phyloP scores from a whole-genome alignment of 2,888 invertebrate genomes.

The Diaprepes abbreviatus region DNA sequence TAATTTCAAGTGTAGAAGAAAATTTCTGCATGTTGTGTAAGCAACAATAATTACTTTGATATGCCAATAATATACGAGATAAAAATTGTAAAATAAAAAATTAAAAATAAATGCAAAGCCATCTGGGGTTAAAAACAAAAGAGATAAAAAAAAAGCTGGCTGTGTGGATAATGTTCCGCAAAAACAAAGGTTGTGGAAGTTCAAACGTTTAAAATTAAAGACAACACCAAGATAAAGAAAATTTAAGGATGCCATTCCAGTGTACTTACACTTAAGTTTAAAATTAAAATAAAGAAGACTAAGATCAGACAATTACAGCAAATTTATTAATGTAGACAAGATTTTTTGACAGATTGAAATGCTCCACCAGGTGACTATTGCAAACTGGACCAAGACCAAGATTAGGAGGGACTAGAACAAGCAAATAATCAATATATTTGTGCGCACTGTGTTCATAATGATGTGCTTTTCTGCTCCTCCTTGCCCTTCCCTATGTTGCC shows the following conservation, averaged over 20 bases:
- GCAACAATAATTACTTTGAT: not conserved
- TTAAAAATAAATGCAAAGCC: slow-evolving; percentile 20
- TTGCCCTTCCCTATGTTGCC: slow-evolving; percentile 27
- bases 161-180: slow-evolving; percentile 27
- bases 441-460: slow-evolving; percentile 29
- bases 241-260: slow-evolving; percentile 20
- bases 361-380: slow-evolving; percentile 15
- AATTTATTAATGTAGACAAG: slow-evolving; percentile 14
- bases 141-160: slow-evolving; percentile 7
- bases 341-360: slow-evolving; percentile 10
- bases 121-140: slow-evolving; percentile 32
- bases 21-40: slow-evolving; percentile 9
- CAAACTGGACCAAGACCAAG: slow-evolving; percentile 40
- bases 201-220: slow-evolving; percentile 32
- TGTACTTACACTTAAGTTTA: slow-evolving; percentile 36
- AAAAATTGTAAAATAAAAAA: slow-evolving; percentile 22
- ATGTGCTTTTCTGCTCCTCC: slow-evolving; percentile 22
- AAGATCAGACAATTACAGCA: not conserved
- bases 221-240: slow-evolving; percentile 30
- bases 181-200: slow-evolving; percentile 28
- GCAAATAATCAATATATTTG: slow-evolving; percentile 40
- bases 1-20: slow-evolving; percentile 1
- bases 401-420: slow-evolving; percentile 29
- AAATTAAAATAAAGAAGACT: slow-evolving; percentile 24
- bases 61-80: slow-evolving; percentile 3